Evolutionary conservation across 2,797 vertebrate species (phyloP).

Genomic region (Typhlichthys subterraneus): DNA sequence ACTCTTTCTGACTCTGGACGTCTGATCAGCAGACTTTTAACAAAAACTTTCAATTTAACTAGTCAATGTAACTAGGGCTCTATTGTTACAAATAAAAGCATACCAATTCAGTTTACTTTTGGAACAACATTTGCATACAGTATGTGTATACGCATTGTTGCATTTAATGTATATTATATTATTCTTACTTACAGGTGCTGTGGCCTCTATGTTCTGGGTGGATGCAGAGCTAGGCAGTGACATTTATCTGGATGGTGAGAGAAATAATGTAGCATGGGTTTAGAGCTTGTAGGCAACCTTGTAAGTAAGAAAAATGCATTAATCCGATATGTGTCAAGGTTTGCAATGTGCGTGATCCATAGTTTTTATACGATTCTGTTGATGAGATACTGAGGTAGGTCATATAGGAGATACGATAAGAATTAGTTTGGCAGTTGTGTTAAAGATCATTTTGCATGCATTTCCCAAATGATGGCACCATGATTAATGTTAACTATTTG

Average conservation of each 20-base stretch:
- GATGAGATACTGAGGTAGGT: neutral
- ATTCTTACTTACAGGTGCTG: constrained; percentile 80
- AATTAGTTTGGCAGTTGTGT: neutral
- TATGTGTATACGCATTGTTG: neutral
- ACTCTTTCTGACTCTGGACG: neutral
- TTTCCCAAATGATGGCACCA: neutral
- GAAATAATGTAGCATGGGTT: neutral
- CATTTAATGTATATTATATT: neutral
- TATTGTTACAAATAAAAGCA: neutral
- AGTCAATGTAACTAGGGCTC: neutral
- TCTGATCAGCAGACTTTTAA: neutral
- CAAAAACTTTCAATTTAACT: neutral
- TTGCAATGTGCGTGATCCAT: no score
- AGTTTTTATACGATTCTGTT: no score
- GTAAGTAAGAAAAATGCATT: no score
- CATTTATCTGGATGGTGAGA: constrained; percentile 95
- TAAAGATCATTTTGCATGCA: neutral
- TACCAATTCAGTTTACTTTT: neutral
- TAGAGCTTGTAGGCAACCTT: no score
- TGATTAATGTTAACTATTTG: neutral
- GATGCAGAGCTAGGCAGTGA: constrained; percentile 96
- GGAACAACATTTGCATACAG: neutral
- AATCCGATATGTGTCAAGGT: no score
- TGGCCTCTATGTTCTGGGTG: constrained; percentile 98
- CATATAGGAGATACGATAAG: no score